Evolutionary conservation across 2,888 invertebrate genomes (phyloP).

Genomic region (Lasius fuliginosus): DNA sequence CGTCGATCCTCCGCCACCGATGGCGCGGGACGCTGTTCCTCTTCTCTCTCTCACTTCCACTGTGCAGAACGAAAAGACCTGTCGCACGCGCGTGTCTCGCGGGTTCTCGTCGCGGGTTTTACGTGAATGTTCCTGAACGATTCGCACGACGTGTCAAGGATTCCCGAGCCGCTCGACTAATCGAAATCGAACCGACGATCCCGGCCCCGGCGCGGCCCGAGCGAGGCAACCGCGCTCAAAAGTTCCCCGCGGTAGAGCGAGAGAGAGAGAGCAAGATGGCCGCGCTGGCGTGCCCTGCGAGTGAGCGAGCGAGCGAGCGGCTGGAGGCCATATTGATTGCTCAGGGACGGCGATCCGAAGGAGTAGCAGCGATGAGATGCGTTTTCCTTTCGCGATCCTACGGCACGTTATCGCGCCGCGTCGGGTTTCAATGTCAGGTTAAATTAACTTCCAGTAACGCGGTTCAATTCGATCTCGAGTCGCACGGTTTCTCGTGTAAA

Average conservation of each 20-base stretch:
- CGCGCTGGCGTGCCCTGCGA: conserved; percentile 68
- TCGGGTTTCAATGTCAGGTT: background rate
- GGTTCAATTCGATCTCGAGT: background rate
- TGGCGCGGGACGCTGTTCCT: background rate
- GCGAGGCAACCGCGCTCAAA: background rate
- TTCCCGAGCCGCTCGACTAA: conserved; percentile 10
- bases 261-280: conserved; percentile 13
- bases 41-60: background rate
- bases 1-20: conserved; percentile 24
- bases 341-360: conserved; percentile 75
- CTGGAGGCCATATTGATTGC: conserved; percentile 81
- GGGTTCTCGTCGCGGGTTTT: background rate
- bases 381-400: conserved; percentile 51
- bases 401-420: conserved; percentile 5
- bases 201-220: conserved; percentile 2
- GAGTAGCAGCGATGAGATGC: conserved; percentile 63
- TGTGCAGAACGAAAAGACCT: background rate
- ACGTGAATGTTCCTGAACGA: background rate
- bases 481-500: background rate
- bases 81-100: background rate
- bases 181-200: conserved; percentile 17
- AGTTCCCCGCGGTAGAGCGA: background rate
- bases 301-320: conserved; percentile 50
- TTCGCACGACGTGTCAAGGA: background rate
- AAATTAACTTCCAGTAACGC: conserved; percentile 9